Percentiles rank a stretch among this genome's conserved stretches.
Evolutionary conservation across 2,113 vertebrate species (phyloP).

Genomic region (Otus sunia): DNA sequence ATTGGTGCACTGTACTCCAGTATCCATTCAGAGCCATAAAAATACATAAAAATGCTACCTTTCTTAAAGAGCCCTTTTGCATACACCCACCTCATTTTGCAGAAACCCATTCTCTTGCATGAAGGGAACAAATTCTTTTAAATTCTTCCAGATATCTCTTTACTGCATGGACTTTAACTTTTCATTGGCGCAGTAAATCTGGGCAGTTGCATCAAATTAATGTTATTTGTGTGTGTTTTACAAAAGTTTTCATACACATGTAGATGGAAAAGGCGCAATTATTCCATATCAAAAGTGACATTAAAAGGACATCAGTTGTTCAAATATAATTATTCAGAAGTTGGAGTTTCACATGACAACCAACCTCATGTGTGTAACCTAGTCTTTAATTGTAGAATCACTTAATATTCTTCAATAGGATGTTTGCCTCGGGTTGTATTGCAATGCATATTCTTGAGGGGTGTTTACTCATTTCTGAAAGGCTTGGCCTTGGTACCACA

Average conservation of each 20-base stretch:
- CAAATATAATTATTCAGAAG: not conserved
- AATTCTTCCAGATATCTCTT: not conserved
- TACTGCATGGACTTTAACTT: not conserved
- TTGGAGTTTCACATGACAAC: not conserved
- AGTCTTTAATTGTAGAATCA: not conserved
- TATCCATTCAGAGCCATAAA: not conserved
- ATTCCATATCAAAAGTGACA: not conserved
- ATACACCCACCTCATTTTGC: not conserved
- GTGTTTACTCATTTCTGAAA: not conserved
- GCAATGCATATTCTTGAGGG: accelerated
- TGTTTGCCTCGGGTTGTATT: not conserved
- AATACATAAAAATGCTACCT: not conserved
- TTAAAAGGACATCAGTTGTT: not conserved
- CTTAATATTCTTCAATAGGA: not conserved
- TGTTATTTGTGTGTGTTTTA: not conserved
- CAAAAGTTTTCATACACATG: not conserved
- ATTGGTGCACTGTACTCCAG: not conserved
- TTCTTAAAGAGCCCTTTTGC: not conserved
- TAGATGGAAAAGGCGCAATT: not conserved
- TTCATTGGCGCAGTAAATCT: not conserved
- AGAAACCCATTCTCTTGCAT: not conserved
- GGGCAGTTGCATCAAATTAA: not conserved
- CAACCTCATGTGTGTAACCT: not conserved
- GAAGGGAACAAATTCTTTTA: not conserved
- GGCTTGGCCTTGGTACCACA: not conserved